Evolutionary conservation across 1,140 invertebrate species (phyloP), one percentile per base, ranked within the genome.

Genomic region (Drosophila biarmipes): DNA sequence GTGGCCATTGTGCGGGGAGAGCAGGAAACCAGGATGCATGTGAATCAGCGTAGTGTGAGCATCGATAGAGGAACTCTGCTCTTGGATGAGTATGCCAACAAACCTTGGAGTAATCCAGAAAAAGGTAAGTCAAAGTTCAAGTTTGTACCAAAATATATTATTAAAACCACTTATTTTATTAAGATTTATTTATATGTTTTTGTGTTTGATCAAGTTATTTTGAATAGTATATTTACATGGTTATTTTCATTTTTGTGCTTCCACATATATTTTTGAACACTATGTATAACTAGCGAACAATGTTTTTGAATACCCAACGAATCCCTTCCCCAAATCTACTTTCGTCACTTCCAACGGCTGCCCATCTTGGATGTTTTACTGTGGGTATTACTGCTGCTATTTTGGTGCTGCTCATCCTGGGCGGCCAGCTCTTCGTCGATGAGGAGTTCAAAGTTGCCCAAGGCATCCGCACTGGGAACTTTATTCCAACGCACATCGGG

Each of bases 401-500:
- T 90, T 10, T 93, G 93, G n/a, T 42, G 90, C 92, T 67, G 63
- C 46, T 94, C 94, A 24, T 94, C 93, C 79, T 94, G 94, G 31
- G 93, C 92, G 10, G 94, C 93, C 52, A 96, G 84, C 85, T 97
- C 97, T 92, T 98, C 97, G 84, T 98, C 98, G 78, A 97, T 95
- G 19, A 99, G 92, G 12, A 99, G 91, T 81, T 98, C 97, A 92
- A 98, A 98, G 90, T 98, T 96, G 19, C 97, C 97, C 68, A 98
- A 92, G 43, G 95, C 94, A 80, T 98, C 96, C 14, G 94, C 93
- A 12, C 93, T 93, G 46, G 97, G 97, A 45, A 96, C 94, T 93
- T 98, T 98, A 86, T 97, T 98, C 97, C 97, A 98, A 66, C 96
- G 94, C 0, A 97, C 96, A 92, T 98, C 98, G 34, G 97, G 97